Evolutionary conservation across 2,113 vertebrate species (phyloP).

Genomic region (Rhea americana): DNA sequence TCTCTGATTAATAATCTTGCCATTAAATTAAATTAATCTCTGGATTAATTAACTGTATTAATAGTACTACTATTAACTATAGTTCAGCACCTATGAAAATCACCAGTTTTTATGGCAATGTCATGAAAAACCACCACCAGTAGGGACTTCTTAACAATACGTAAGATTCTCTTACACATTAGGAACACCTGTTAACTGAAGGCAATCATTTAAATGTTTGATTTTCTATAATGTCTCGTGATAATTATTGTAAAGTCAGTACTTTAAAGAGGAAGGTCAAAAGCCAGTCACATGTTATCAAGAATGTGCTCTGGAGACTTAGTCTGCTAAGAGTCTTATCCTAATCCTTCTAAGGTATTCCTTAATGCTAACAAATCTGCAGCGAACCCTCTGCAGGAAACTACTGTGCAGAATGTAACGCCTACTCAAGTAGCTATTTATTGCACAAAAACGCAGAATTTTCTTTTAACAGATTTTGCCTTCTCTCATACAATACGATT

Average conservation of each 20-base stretch:
- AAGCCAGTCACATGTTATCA: slow-evolving; percentile 31
- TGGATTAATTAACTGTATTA: background rate
- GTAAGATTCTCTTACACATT: background rate
- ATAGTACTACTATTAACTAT: background rate
- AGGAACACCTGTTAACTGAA: background rate
- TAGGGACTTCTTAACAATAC: background rate
- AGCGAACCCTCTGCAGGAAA: background rate
- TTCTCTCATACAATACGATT: background rate
- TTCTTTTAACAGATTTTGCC: background rate
- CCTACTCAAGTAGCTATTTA: slow-evolving; percentile 17
- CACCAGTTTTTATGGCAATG: too few species aligned
- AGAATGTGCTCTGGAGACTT: slow-evolving; percentile 13
- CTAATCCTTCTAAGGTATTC: slow-evolving; percentile 50
- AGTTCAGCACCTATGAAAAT: background rate
- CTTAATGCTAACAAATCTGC: slow-evolving; percentile 29
- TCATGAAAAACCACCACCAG: background rate
- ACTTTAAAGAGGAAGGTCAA: background rate
- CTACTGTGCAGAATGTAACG: background rate
- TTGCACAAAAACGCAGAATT: background rate
- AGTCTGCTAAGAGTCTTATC: slow-evolving; percentile 15
- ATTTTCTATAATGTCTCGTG: background rate
- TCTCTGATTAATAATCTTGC: background rate
- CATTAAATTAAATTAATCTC: background rate
- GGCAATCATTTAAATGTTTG: background rate
- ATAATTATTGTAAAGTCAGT: background rate